Base-by-base conservation (phyloP, 2,888 invertebrate genomes). In the Lasioglossum lativentre region DNA sequence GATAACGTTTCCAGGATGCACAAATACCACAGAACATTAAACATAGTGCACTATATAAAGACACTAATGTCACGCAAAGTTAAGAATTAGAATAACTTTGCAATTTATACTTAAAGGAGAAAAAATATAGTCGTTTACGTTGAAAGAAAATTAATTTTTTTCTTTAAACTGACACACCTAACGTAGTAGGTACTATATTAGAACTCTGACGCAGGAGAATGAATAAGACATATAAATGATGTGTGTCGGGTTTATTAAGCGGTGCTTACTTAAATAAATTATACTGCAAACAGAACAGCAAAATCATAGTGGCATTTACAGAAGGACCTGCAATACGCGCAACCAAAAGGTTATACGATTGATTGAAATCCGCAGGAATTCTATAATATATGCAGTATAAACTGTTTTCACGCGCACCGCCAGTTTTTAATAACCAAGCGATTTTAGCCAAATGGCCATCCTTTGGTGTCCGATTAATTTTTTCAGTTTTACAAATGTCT, bases 1-100 rank as follows among this genome's bases (percentile, higher is more conserved):
- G 75, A 82, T 30, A 82, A 84, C 34, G 72, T 88, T 75, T 83
- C 78, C 78, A 82, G 56, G 71, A 83, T 77, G 74, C 90, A 89
- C 90, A 86, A 75, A 10, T 85, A 82, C 82, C 87, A 89, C 89
- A 88, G 74, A 90, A 90, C 88, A 79, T 88, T 83, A 45, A 86
- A 88, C 75, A 30, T 45, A 83, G 59, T 78, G 63, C 66, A 80
- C 74, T 77, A 66, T 85, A 56, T 38, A 68, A 68, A 81, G 81
- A 81, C 85, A 85, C 77, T 78, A 80, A 71, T 63, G 38, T 71
- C 14, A 30, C 75, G 85, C 89, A 83, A 89, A 89, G 90, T 89
- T 83, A 85, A 85, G 71, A 78, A 30, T 66, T 74, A 52, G 63
- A 63, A 70, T 82, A 89, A 89, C 89, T 89, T 89, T 85, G 90